These are phyloP conservation scores for Brachionus rotundiformis DNA, from an alignment of 1,140 invertebrate species.

Conservation along the genomic window DNA sequence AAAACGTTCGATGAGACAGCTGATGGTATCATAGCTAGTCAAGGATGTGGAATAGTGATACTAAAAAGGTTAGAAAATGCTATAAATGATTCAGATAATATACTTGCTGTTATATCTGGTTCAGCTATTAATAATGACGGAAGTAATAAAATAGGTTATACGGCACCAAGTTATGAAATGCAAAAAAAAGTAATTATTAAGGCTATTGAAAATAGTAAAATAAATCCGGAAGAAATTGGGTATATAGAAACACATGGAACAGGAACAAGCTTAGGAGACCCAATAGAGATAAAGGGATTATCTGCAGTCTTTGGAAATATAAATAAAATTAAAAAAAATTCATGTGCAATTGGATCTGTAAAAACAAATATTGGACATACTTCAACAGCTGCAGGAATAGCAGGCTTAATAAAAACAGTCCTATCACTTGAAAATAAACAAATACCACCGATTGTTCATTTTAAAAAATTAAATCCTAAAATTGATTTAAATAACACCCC, in stretches of 20 bases:
- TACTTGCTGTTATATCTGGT: background rate
- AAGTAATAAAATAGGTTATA: background rate
- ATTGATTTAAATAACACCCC: background rate
- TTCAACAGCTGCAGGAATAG: background rate
- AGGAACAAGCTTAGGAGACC: background rate
- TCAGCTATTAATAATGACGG: background rate
- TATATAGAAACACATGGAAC: conserved; percentile 31
- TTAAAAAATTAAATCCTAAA: background rate
- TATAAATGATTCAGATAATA: background rate
- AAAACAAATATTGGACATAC: conserved; percentile 45
- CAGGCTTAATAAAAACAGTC: conserved; percentile 28
- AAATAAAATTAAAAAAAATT: background rate
- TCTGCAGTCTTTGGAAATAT: background rate
- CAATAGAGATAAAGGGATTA: background rate
- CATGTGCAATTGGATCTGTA: conserved; percentile 25
- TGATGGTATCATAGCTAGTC: background rate
- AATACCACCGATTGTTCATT: background rate
- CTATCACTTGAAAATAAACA: background rate
- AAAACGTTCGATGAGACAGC: conserved; percentile 15
- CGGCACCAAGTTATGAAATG: background rate
- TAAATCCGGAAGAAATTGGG: background rate
- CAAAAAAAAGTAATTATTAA: background rate
- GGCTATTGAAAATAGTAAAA: background rate
- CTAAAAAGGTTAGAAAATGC: background rate
- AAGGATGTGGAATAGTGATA: background rate